Base-by-base conservation (phyloP, 1,140 invertebrate species). In the Drosophila sechellia region DNA sequence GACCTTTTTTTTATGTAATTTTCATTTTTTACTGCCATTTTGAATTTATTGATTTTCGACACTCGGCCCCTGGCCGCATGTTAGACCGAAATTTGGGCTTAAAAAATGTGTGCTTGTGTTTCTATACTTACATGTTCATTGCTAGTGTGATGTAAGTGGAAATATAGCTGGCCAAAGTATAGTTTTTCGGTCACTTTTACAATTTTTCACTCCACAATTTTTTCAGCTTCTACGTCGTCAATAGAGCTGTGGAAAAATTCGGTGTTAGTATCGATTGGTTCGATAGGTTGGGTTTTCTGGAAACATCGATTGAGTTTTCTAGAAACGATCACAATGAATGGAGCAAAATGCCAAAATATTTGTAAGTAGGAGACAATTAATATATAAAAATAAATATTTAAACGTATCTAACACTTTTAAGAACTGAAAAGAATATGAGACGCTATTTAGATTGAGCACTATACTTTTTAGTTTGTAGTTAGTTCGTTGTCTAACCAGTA, bases 31-130 rank as follows among this genome's bases (percentile, higher is more conserved):
- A 70, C 75, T 63, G 84, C 83, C 83, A 87, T 87, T 89, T 87
- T 87, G 83, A 87, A 73, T 86, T 76, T 89, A 87, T 87, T 87
- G 83, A 87, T 87, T 87, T 87, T 86, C 72, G 52, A 56, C 68
- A 48, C 43, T 39, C 39, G 43, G 35, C 64, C 52, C 50, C 64
- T 12, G 64, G 68, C 68, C 64, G 50, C 68, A 70, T 71, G 65
- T 27, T 20, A 10, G 4, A 6, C 8, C 35, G 27, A 15, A 15
- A 42, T 50, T 42, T 66, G 31, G 20, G 34, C 3, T 5, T 12
- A 1, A 11, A 1, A 20, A 64, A 31, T 12, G n/a, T 6, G 5
- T 5, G 6, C 1, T 12, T 50, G 8, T 34, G 27, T 11, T 4
- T 17, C 3, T 8, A 0, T 4, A 81, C 79, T 81, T 74, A 81